A percentile compares a stretch with the other conserved stretches of the same genome.
phyloP scores from a whole-genome alignment of 2,888 invertebrate genomes.

The Heliconius aoede region DNA sequence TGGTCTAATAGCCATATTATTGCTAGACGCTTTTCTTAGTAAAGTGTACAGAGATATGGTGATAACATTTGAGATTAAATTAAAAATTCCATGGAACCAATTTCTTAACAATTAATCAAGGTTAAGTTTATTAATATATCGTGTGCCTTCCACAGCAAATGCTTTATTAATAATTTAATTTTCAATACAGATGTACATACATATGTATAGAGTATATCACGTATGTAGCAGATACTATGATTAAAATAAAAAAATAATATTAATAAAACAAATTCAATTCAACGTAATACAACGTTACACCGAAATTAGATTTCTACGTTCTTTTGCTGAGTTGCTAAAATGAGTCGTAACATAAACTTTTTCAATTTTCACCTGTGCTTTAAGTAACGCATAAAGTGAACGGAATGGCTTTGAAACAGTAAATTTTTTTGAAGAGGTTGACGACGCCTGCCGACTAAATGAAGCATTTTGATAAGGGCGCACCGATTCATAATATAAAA shows the following conservation, averaged over 20 bases:
- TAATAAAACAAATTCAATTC: conserved; percentile 43
- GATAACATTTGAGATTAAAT: conserved; percentile 40
- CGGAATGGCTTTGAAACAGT: conserved; percentile 62
- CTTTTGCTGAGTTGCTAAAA: conserved; percentile 72
- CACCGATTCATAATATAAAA: conserved; percentile 66
- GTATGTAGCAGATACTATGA: not conserved
- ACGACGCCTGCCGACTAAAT: conserved; percentile 73
- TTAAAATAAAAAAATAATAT: conserved; percentile 32
- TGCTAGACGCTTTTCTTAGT: conserved; percentile 62
- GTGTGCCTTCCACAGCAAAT: not conserved
- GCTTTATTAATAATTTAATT: not conserved
- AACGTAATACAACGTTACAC: conserved; percentile 43
- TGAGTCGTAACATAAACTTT: conserved; percentile 79
- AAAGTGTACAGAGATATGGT: conserved; percentile 55
- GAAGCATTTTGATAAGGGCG: conserved; percentile 74
- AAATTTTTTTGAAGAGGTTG: conserved; percentile 75
- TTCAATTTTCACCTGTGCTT: conserved; percentile 82
- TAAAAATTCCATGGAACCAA: conserved; percentile 28
- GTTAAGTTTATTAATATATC: not conserved
- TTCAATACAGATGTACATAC: not conserved
- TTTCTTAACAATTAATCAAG: not conserved
- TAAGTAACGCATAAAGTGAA: conserved; percentile 72
- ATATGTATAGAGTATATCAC: too few relatives aligned
- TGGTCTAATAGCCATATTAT: conserved; percentile 75
- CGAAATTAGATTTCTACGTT: conserved; percentile 68